phyloP scores from a whole-genome alignment of 2,888 invertebrate genomes.

The Sepioteuthis lessoniana region DNA sequence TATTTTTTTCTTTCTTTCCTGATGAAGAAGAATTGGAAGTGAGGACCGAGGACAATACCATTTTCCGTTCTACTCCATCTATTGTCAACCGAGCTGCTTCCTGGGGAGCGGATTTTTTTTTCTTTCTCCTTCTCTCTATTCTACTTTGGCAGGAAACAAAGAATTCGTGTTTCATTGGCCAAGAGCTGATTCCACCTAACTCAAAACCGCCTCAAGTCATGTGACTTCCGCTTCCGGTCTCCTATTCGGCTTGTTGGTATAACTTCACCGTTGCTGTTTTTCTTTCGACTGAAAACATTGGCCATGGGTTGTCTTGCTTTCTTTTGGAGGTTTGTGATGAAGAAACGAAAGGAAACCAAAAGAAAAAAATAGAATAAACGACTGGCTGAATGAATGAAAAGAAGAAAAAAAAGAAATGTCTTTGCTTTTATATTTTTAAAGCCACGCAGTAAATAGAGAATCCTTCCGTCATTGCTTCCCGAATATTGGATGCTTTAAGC shows the following conservation, averaged over 20 bases:
- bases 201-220: not conserved
- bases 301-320: not conserved
- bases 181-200: not conserved
- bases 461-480: too few species aligned
- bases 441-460: too few species aligned
- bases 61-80: not conserved
- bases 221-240: constrained; percentile 1
- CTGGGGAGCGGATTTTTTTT: not conserved
- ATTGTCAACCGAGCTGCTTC: not conserved
- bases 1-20: not conserved
- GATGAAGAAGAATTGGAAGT: not conserved
- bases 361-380: not conserved
- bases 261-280: not conserved
- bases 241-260: not conserved
- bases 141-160: not conserved
- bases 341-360: not conserved
- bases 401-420: too few species aligned
- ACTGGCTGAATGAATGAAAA: too few species aligned
- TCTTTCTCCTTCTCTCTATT: not conserved
- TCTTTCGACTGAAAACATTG: not conserved
- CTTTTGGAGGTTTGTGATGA: not conserved
- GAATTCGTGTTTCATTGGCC: not conserved
- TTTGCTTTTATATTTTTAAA: too few species aligned
- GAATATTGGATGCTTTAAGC: too few species aligned
- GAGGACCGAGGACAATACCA: not conserved